phyloP scores from a whole-genome alignment of 2,888 invertebrate species.

The Heliconius aoede region DNA sequence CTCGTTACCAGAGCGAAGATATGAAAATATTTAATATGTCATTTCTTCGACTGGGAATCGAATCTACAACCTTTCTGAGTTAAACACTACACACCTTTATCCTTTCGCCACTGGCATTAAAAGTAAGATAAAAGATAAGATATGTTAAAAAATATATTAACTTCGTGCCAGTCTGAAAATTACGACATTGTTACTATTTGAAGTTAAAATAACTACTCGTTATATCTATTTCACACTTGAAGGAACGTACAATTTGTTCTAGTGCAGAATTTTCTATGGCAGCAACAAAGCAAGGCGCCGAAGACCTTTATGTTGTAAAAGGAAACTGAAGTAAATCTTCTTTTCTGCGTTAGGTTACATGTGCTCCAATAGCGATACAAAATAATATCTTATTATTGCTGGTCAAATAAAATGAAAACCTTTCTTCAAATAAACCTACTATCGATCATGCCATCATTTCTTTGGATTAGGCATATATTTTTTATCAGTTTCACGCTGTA shows the following conservation, averaged over 20 bases:
- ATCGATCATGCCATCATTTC: not conserved
- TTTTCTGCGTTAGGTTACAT: slow-evolving; percentile 14
- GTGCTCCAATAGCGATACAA: not conserved
- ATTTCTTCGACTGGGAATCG: not conserved
- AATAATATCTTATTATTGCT: slow-evolving; percentile 1
- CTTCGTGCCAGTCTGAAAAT: not conserved
- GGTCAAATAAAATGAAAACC: not conserved
- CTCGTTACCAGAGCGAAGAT: not conserved
- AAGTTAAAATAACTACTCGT: not conserved
- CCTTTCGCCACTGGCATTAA: not conserved
- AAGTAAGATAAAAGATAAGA: not conserved
- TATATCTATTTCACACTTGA: slow-evolving; percentile 5
- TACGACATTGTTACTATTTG: not conserved
- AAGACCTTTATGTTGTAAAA: slow-evolving; percentile 13
- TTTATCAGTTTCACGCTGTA: too few relatives aligned
- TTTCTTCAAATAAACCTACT: not conserved
- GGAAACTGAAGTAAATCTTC: slow-evolving; percentile 18
- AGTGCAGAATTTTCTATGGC: slow-evolving; percentile 3
- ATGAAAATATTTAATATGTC: not conserved
- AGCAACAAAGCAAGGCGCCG: not conserved
- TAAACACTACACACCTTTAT: not conserved
- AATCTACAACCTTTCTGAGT: not conserved
- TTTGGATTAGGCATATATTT: not conserved
- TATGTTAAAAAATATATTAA: not conserved
- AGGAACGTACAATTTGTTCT: not conserved